phyloP scores from a whole-genome alignment of 2,113 vertebrate genomes.

The Boleophthalmus pectinirostris region DNA sequence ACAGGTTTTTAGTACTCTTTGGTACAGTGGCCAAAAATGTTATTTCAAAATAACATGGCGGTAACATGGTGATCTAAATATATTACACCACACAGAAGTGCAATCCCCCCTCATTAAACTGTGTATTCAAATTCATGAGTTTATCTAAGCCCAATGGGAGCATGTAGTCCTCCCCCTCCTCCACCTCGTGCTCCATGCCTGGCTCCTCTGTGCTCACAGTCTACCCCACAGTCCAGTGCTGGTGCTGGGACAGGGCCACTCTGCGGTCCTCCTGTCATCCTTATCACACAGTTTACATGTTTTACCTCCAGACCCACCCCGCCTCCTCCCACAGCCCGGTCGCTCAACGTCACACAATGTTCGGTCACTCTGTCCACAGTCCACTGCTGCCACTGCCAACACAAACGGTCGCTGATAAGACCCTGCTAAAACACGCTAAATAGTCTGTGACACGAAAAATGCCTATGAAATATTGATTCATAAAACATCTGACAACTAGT shows the following conservation, averaged over 20 bases:
- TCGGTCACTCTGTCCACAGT: conserved; percentile 63
- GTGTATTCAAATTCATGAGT: too few species aligned
- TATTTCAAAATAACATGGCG: not conserved
- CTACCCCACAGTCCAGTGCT: not conserved
- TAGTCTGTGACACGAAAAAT: not conserved
- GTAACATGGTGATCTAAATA: too few species aligned
- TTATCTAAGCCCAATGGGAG: not conserved
- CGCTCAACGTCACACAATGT: conserved; percentile 50
- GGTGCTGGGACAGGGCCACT: not conserved
- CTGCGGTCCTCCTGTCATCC: conserved; percentile 2
- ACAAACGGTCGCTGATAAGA: not conserved
- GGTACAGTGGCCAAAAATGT: too few species aligned
- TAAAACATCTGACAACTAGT: not conserved
- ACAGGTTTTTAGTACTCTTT: too few species aligned
- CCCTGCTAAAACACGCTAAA: not conserved
- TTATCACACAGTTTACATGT: conserved; percentile 1
- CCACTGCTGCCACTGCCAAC: not conserved
- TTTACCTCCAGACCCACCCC: conserved; percentile 12
- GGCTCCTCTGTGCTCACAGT: not conserved
- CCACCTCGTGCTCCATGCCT: not conserved
- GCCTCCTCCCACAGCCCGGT: conserved; percentile 28
- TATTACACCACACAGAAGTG: too few species aligned
- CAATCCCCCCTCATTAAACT: too few species aligned
- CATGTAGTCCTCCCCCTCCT: not conserved
- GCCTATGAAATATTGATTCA: not conserved